Evolutionary conservation across 1,140 invertebrate genomes (phyloP), one percentile per base, ranked within the genome.

Genomic region (Nebria ingens): DNA sequence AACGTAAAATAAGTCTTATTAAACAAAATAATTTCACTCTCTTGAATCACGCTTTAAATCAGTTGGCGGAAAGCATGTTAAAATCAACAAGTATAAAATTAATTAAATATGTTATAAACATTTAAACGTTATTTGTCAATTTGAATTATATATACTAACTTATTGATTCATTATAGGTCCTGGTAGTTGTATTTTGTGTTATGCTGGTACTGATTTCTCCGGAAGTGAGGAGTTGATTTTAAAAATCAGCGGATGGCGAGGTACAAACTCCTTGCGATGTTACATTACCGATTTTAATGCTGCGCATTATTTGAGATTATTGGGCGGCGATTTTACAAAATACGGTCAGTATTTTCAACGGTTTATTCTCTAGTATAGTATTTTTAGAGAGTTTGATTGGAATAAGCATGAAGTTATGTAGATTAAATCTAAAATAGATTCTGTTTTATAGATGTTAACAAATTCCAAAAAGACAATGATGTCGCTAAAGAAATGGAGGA

Each of bases 211-310:
- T 42, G 68, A 74, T 1, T 64, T 72, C 53, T 59, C 61, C 19
- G 60, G 63, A 51, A 62, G 64, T 52, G 68, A 65, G 56, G 61
- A 70, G 17, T 74, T 88, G 49, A 76, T 76, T 3, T 71, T 95
- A 20, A 77, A 83, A 21, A 70, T 96, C 40, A 91, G 91, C 53
- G 93, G 91, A 0, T 97, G 93, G 92, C 81, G 86, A 62, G 93
- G 93, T n/a, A 86, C 82, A 9, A 83, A 81, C 56, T 91, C 91
- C 3, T 68, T 94, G 20, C 77, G 92, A 23, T 89, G 87, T 13
- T 97, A 96, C 70, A 85, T 93, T 15, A 81, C 88, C 19, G 76
- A 83, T 52, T 78, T 83, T 58, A 91, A 93, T 67, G 81, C 91
- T 17, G 77, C 91, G 23, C 93, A 97, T 73, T 89, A 87, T 59